Conservation (phyloP, 2,888 invertebrate species). For the Halictus quadricinctus region DNA sequence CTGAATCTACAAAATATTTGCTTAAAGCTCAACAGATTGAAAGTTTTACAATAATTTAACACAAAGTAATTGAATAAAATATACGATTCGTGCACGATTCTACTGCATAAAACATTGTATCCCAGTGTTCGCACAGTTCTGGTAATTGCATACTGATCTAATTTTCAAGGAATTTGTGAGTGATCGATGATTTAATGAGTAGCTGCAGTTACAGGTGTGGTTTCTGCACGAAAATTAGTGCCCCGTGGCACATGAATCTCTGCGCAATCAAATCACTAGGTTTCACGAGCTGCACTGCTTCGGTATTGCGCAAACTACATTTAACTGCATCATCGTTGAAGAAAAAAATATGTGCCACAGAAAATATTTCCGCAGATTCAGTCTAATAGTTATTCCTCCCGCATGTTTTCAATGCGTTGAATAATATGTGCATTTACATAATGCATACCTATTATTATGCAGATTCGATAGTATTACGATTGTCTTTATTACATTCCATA, state of each 20-base stretch:
- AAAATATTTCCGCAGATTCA: conserved; percentile 13
- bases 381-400: conserved; percentile 28
- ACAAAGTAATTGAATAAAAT: background rate
- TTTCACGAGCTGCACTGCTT: conserved; percentile 16
- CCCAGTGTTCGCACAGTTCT: background rate
- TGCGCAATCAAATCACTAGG: conserved; percentile 22
- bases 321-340: conserved; percentile 37
- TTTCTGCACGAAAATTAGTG: conserved; percentile 21
- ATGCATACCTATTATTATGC: conserved; percentile 25
- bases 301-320: conserved; percentile 28
- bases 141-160: conserved; percentile 13
- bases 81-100: background rate
- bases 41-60: background rate
- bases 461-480: conserved; percentile 19
- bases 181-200: conserved; percentile 31
- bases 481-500: background rate
- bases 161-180: conserved; percentile 23
- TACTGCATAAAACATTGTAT: background rate
- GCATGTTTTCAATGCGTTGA: background rate
- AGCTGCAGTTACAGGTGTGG: conserved; percentile 10
- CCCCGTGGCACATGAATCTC: conserved; percentile 6
- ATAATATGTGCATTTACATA: conserved; percentile 28
- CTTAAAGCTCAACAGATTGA: background rate
- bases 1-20: background rate
- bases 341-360: background rate